phyloP scores from a whole-genome alignment of 2,113 vertebrate genomes.

The Castor canadensis region DNA sequence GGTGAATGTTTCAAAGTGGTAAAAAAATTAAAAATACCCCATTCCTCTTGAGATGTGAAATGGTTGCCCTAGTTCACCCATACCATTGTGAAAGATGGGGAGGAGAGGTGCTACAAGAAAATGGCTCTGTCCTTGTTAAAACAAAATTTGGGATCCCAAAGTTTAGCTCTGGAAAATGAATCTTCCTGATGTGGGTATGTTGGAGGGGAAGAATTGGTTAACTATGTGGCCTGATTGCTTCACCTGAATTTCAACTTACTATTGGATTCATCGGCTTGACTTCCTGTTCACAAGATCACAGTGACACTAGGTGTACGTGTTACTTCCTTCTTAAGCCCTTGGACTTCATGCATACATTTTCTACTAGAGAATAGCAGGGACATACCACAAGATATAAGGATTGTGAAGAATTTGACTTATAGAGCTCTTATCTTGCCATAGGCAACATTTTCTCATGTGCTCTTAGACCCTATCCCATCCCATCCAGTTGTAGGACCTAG shows the following conservation, averaged over 20 bases:
- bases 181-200: background rate
- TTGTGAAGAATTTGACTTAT: background rate
- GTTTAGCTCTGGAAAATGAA: background rate
- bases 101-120: background rate
- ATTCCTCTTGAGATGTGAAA: background rate
- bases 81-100: slow-evolving; percentile 27
- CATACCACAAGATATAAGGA: background rate
- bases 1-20: slow-evolving; percentile 49
- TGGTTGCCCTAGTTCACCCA: slow-evolving; percentile 34
- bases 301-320: background rate
- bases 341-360: background rate
- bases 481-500: background rate
- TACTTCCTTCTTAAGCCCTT: slow-evolving; percentile 18
- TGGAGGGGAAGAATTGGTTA: background rate
- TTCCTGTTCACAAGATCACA: background rate
- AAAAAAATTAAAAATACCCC: slow-evolving; percentile 31
- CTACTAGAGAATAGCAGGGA: background rate
- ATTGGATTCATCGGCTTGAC: background rate
- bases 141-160: background rate
- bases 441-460: background rate
- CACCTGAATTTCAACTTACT: background rate
- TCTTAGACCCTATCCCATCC: background rate
- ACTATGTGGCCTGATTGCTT: background rate
- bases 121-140: background rate
- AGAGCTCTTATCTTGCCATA: background rate